Conservation (phyloP, 2,113 vertebrate species). For the Eupsittula cactorum region DNA sequence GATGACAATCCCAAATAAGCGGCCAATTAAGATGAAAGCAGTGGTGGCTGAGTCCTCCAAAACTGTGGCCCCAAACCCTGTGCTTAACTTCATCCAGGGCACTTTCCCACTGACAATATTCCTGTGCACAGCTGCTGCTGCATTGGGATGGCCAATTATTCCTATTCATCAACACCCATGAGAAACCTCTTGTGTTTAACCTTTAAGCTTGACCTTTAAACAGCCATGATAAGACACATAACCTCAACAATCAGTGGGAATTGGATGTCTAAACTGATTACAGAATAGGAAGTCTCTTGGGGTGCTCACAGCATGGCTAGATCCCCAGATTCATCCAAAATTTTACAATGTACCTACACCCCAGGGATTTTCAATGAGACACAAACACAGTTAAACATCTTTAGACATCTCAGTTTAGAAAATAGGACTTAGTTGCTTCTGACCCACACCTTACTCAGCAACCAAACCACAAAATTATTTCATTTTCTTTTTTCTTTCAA, state of each 20-base stretch:
- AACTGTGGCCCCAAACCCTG: not conserved
- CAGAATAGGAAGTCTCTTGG: not conserved
- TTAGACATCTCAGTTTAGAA: not conserved
- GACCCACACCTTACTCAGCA: not conserved
- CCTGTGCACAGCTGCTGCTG: not conserved
- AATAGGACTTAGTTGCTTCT: not conserved
- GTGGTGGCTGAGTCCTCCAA: not conserved
- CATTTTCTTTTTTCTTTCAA: not conserved
- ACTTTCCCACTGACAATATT: not conserved
- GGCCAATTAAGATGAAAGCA: conserved; percentile 3
- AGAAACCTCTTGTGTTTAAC: conserved; percentile 3
- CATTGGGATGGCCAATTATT: not conserved
- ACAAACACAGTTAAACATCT: fast-evolving
- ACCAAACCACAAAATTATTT: not conserved
- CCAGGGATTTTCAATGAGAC: not conserved
- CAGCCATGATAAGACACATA: not conserved
- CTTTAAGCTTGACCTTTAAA: conserved; percentile 14
- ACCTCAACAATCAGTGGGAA: not conserved
- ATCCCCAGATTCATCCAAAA: not conserved
- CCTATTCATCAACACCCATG: not conserved
- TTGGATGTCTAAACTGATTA: not conserved
- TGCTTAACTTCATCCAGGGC: not conserved
- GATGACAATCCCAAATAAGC: not conserved
- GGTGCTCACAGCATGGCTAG: not conserved
- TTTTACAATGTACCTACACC: not conserved